Evolutionary conservation across 92 coral and sea anemone genomes (phyloP), one percentile per base, ranked within the genome.

Genomic region (Parazoanthus atlanticus): DNA sequence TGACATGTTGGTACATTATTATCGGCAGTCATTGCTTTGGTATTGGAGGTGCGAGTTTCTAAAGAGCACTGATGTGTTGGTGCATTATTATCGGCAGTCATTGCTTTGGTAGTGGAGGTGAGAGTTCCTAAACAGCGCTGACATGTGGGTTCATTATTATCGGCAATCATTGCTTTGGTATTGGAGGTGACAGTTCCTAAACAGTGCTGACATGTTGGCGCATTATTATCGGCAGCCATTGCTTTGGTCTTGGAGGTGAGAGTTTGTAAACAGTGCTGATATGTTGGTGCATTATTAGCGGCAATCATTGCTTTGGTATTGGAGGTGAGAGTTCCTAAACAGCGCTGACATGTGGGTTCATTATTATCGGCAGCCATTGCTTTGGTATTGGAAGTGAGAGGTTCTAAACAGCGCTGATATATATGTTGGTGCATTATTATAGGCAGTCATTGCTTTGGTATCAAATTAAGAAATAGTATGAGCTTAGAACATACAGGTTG

Each of bases 41-140:
- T 40, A 0, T 43, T 94, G 32, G 95, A 96, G 97, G 99, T 94
- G 72, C 28, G 69, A 29, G 12, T 19, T 25, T 77, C 31, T 26
- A 61, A 21, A 36, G 52, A 33, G 9, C 12, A 3, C 10, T 12
- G 21, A 12, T 41, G 4, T 46, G 56, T 76, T 76, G 81, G 7
- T 76, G 0, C n/a, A 33, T 46, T 29, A 6, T 76, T 33, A 76
- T n/a, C 85, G 23, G 81, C 89, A 0, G 94, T 85, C 7, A 54
- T 96, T 13, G 89, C 90, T 8, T 85, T 96, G 13, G 46, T 40
- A 0, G 36, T 94, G 32, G 95, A 96, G 97, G 99, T 94, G 72
- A 34, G 69, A 29, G 12, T 19, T 25, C 43, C 31, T 26, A 61
- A 21, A 36, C 47, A 33, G 9, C 12, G 0, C 10, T 12, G 21